Evolutionary conservation across 2,797 vertebrate genomes (phyloP).

Genomic region (Liparis tanakae): DNA sequence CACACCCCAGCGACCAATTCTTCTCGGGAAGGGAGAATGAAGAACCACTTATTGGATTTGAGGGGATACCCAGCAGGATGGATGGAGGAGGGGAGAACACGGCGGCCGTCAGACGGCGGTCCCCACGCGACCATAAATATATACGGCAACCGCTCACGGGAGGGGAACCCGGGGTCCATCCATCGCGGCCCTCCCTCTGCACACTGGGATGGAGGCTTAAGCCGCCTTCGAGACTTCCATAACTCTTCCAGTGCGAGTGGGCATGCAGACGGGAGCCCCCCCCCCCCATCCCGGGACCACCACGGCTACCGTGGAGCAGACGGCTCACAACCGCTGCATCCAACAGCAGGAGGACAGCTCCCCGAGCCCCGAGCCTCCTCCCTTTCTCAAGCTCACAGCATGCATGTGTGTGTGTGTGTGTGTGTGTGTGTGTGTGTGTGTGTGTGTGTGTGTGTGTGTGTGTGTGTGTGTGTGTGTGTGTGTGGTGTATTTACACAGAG

Average conservation of each 20-base stretch:
- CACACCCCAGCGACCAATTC: slow-evolving; percentile 59
- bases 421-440: slow-evolving; percentile 30
- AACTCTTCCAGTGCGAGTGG: slow-evolving; percentile 45
- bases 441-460: slow-evolving; percentile 11
- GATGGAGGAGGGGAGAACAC: slow-evolving; percentile 45
- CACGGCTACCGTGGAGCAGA: slow-evolving; percentile 48
- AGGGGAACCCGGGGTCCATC: slow-evolving; percentile 70
- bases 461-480: slow-evolving; percentile 29
- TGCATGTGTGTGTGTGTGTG: slow-evolving; percentile 12
- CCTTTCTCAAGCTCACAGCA: slow-evolving; percentile 8
- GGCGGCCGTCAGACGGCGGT: slow-evolving; percentile 46
- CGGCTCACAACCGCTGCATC: slow-evolving; percentile 29
- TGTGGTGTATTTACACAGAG: slow-evolving; percentile 70
- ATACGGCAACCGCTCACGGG: slow-evolving; percentile 64
- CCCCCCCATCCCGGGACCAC: slow-evolving; percentile 26
- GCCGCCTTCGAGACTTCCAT: slow-evolving; percentile 24
- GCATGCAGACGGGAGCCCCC: slow-evolving; percentile 21
- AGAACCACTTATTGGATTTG: slow-evolving; percentile 75
- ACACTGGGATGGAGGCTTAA: slow-evolving; percentile 49
- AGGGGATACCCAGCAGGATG: slow-evolving; percentile 69
- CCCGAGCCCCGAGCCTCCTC: slow-evolving; percentile 49
- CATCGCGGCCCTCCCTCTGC: slow-evolving; percentile 46
- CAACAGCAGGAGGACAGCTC: slow-evolving; percentile 49
- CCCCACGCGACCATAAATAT: slow-evolving; percentile 73
- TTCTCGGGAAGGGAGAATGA: slow-evolving; percentile 54